Percentiles rank a stretch among this genome's conserved stretches.
Evolutionary conservation across 1,140 invertebrate species (phyloP).

Genomic region (Belonocnema kinseyi): DNA sequence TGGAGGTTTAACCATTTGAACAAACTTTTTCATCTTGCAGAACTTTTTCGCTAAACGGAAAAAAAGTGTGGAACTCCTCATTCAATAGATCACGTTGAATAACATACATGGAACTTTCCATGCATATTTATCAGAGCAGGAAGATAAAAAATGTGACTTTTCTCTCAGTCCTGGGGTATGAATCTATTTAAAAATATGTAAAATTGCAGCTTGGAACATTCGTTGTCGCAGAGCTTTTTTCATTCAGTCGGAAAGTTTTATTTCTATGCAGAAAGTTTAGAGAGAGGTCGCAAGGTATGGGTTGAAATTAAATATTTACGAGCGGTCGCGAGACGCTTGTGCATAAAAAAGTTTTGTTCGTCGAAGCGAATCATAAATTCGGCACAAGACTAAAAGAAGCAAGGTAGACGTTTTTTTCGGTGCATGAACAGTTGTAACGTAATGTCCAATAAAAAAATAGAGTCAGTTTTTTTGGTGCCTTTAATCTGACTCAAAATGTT

Average conservation of each 20-base stretch:
- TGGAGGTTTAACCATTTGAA: not conserved
- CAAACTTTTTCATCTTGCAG: not conserved
- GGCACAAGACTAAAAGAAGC: not conserved
- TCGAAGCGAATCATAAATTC: slow-evolving; percentile 9
- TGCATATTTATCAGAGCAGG: not conserved
- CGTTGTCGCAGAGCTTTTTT: not conserved
- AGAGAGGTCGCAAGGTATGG: not conserved
- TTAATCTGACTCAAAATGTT: not conserved
- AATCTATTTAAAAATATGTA: slow-evolving; percentile 29
- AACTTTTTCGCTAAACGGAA: not conserved
- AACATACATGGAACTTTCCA: not conserved
- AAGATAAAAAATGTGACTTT: slow-evolving; percentile 22
- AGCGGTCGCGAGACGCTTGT: not conserved
- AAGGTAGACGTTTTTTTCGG: not conserved
- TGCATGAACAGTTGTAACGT: not conserved
- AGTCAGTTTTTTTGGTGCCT: not conserved
- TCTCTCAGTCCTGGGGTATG: not conserved
- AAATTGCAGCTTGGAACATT: slow-evolving; percentile 8
- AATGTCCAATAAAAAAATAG: not conserved
- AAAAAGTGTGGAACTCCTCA: not conserved
- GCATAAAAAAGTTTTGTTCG: slow-evolving; percentile 18
- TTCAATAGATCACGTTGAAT: not conserved
- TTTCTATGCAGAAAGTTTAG: slow-evolving; percentile 4
- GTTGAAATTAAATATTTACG: slow-evolving; percentile 20
- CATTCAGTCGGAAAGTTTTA: not conserved